Evolutionary conservation across 2,797 vertebrate species (phyloP), one percentile per base, ranked within the genome.

Genomic region (Sternotherus odoratus): DNA sequence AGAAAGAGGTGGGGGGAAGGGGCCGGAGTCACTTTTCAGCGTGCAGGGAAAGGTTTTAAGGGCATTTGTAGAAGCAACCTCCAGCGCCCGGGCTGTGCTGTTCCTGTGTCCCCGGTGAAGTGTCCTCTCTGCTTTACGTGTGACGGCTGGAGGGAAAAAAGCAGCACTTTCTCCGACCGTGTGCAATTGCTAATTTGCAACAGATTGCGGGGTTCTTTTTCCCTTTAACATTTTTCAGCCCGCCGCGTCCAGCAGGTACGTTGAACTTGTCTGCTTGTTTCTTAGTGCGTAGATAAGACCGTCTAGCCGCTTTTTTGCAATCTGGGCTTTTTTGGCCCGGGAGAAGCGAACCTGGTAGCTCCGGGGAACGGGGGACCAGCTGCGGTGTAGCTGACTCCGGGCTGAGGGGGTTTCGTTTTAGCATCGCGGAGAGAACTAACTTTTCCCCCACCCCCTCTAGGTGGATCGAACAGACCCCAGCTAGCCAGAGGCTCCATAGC

Each of bases 161-260:
- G 88, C 93, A 95, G 92, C 90, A 91, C 85, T 94, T 85, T 79
- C 72, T 48, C 23, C 84, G 83, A 91, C 90, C 86, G 90, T 92
- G 95, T 83, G 97, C 95, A 95, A 75, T 95, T 82, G 97, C 97
- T 92, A 92, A 95, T 95, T 96, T 85, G 77, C 97, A 79, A 96
- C 96, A 86, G 91, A 87, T 91, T 94, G 86, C 90, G 90, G 88
- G 48, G 49, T 78, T 96, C 39, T 93, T 96, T 93, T 79, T 82
- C 92, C 96, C 93, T 91, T 97, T 96, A 97, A 96, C 95, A 93
- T 97, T 91, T 92, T 91, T 93, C 97, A 98, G 95, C 90, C 95
- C 96, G 93, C 97, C 98, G 96, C 91, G 97, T 97, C 95, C 95
- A 96, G 93, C 98, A 99, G 99, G 99, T 99, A 99, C 93, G 99